These are phyloP conservation scores for Cosmia trapezina DNA, from an alignment of 2,888 invertebrate genomes.

Conservation along the genomic window DNA sequence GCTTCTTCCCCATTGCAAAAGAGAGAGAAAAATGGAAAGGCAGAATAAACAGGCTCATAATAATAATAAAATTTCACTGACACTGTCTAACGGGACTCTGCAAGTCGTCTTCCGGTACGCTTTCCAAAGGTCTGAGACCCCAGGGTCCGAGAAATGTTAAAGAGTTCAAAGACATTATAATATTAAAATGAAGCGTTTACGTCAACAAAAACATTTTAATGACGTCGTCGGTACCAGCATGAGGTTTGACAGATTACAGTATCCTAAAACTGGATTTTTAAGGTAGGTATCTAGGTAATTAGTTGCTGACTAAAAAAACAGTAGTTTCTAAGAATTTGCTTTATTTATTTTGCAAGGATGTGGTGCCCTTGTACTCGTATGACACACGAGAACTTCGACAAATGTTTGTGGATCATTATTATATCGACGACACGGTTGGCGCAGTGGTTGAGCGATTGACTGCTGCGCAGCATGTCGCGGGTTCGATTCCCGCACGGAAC, in stretches of 20 bases:
- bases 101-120: not conserved
- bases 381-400: not conserved
- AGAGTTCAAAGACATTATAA: not conserved
- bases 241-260: not conserved
- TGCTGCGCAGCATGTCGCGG: too few species aligned
- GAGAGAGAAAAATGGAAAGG: not conserved
- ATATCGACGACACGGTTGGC: too few species aligned
- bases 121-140: not conserved
- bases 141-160: not conserved
- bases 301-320: not conserved
- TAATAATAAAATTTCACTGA: not conserved
- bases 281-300: not conserved
- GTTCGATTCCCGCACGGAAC: too few species aligned
- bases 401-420: constrained; percentile 18
- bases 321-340: constrained; percentile 17
- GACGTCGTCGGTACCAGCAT: not conserved
- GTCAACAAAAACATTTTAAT: not conserved
- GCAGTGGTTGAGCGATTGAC: too few species aligned
- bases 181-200: not conserved
- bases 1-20: not conserved
- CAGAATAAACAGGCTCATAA: not conserved
- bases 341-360: constrained; percentile 22
- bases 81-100: not conserved
- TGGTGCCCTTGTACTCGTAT: constrained; percentile 1
- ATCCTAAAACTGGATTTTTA: not conserved